Evolutionary conservation across 2,113 vertebrate species (phyloP).

Genomic region (Choloepus hoffmanni): DNA sequence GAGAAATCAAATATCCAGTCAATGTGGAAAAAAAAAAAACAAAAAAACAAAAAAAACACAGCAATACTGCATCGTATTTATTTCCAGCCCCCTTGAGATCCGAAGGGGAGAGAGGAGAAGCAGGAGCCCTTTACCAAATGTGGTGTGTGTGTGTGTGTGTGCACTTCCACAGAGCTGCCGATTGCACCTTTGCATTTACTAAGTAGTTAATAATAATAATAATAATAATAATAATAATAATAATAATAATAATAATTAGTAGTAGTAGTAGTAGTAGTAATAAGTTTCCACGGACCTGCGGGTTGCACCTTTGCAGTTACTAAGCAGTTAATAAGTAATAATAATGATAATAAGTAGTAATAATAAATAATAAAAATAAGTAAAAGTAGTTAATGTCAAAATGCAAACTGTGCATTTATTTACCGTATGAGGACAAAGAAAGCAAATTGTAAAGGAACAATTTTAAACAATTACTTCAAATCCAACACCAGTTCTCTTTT

Average conservation of each 20-base stretch:
- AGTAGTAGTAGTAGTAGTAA: no score
- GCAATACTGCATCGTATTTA: background rate
- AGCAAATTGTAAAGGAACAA: no score
- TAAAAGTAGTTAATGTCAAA: background rate
- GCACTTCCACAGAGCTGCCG: fast-evolving
- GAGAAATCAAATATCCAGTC: background rate
- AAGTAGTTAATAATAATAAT: no score
- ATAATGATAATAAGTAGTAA: no score
- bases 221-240: no score
- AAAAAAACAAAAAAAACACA: no score
- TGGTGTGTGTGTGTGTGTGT: no score
- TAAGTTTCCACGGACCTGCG: fast-evolving
- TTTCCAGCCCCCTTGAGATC: background rate
- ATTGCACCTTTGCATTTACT: background rate
- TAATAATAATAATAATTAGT: no score
- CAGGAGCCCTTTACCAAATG: fast-evolving
- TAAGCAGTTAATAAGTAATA: no score
- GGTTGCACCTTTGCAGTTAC: background rate
- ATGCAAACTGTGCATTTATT: background rate
- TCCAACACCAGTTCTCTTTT: no score
- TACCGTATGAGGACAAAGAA: background rate
- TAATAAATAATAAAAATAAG: no score
- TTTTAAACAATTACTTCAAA: background rate
- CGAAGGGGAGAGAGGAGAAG: background rate
- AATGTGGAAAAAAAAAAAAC: no score